These are phyloP conservation scores for Geotrupes spiniger DNA, from an alignment of 2,888 invertebrate species.

Conservation along the genomic window DNA sequence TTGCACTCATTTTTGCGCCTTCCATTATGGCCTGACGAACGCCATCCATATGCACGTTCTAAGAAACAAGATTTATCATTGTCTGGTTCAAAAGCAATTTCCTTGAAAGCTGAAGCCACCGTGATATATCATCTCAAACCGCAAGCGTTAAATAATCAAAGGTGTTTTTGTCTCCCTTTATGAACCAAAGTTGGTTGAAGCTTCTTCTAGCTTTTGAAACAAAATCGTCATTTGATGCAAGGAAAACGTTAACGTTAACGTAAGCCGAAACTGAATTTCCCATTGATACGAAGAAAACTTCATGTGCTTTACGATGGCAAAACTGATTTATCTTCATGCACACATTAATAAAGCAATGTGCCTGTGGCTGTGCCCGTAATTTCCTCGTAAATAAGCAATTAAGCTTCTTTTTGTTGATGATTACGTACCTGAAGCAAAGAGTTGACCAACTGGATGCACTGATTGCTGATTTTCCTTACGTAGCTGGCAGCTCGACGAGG, in stretches of 20 bases:
- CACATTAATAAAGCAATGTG: too few relatives aligned
- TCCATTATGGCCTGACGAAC: constrained; percentile 53
- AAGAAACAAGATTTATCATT: constrained; percentile 30
- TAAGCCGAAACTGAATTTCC: too few relatives aligned
- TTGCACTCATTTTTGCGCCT: constrained; percentile 54
- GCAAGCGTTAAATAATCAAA: too few relatives aligned
- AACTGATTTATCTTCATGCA: neutral
- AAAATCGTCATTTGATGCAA: too few relatives aligned
- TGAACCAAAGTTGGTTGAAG: too few relatives aligned
- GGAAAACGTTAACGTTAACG: too few relatives aligned
- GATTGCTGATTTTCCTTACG: constrained; percentile 48
- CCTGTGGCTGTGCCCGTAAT: constrained; percentile 8
- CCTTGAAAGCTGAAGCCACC: constrained; percentile 30
- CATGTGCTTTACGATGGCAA: neutral
- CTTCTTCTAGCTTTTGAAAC: too few relatives aligned
- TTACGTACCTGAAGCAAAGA: constrained; percentile 62
- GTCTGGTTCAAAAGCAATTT: constrained; percentile 25
- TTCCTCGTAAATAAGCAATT: constrained; percentile 10
- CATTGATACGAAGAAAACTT: constrained; percentile 14
- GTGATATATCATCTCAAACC: too few relatives aligned
- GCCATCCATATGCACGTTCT: constrained; percentile 63
- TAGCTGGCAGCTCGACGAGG: constrained; percentile 50
- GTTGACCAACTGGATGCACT: constrained; percentile 60
- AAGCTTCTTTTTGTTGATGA: constrained; percentile 11
- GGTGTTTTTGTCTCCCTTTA: too few relatives aligned